Evolutionary conservation across 2,797 vertebrate species (phyloP).

Genomic region (Psittacula echo): DNA sequence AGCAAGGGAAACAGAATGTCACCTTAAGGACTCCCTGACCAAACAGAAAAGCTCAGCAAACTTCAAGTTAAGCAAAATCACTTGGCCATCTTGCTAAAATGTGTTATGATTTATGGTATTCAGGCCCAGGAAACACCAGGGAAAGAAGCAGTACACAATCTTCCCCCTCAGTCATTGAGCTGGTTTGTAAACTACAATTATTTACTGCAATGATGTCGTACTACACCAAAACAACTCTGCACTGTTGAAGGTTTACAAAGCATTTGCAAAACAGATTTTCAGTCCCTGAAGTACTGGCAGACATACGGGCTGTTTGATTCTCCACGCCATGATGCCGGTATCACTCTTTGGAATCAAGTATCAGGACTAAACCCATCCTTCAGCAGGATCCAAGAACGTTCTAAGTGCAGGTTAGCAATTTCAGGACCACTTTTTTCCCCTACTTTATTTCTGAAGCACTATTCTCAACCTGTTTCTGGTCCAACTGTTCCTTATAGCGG

Average conservation of each 20-base stretch:
- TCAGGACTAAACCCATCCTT: not conserved
- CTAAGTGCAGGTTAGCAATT: not conserved
- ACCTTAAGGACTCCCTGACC: not conserved
- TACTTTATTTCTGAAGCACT: not conserved
- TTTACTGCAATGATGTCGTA: not conserved
- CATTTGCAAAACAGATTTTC: not conserved
- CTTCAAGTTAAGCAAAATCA: not conserved
- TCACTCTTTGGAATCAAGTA: not conserved
- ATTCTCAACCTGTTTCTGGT: not conserved
- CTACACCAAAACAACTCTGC: not conserved
- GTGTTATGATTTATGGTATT: not conserved
- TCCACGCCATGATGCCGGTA: not conserved
- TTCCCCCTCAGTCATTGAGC: not conserved
- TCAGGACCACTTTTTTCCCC: not conserved
- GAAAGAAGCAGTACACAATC: not conserved
- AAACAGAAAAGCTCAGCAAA: not conserved
- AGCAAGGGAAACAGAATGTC: not conserved
- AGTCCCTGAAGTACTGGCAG: not conserved
- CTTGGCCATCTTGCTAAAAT: not conserved
- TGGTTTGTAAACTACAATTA: not conserved
- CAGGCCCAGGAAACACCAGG: not conserved
- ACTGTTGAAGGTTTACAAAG: not conserved
- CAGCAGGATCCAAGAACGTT: fast-evolving
- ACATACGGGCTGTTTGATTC: not conserved
- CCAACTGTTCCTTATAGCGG: not conserved